phyloP scores from a whole-genome alignment of 2,888 invertebrate species.

The Cotesia congregata region DNA sequence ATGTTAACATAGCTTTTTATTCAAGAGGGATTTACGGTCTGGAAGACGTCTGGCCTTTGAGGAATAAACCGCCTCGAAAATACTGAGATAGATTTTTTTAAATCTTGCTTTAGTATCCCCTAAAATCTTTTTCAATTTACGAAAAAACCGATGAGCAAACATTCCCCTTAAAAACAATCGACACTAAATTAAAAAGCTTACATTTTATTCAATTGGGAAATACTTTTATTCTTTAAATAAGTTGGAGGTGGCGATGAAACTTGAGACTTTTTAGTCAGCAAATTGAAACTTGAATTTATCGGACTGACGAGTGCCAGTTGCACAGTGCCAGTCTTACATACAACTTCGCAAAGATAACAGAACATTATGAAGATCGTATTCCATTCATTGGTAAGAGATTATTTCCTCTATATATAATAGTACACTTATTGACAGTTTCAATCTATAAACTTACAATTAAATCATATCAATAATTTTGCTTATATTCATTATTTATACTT shows the following conservation, averaged over 20 bases:
- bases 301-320: slow-evolving; percentile 4
- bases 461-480: no score
- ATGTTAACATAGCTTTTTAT: slow-evolving; percentile 25
- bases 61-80: slow-evolving; percentile 20
- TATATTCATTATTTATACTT: background rate
- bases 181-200: background rate
- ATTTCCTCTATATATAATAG: background rate
- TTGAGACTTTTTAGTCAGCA: slow-evolving; percentile 27
- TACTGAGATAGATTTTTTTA: slow-evolving; percentile 21
- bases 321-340: slow-evolving; percentile 18
- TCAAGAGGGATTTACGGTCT: slow-evolving; percentile 32
- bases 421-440: background rate
- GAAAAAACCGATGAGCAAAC: background rate
- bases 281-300: slow-evolving; percentile 13
- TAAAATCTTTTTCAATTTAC: slow-evolving; percentile 15
- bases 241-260: slow-evolving; percentile 18
- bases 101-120: slow-evolving; percentile 19
- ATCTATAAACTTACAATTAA: no score
- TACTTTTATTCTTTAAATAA: slow-evolving; percentile 8
- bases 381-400: slow-evolving; percentile 15
- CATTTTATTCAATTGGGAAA: slow-evolving; percentile 2
- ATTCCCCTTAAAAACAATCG: background rate
- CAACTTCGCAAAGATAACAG: slow-evolving; percentile 16
- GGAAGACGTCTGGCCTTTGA: slow-evolving; percentile 26
- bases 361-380: background rate